Base-by-base conservation (phyloP, 2,113 vertebrate species). In the Caloenas nicobarica region DNA sequence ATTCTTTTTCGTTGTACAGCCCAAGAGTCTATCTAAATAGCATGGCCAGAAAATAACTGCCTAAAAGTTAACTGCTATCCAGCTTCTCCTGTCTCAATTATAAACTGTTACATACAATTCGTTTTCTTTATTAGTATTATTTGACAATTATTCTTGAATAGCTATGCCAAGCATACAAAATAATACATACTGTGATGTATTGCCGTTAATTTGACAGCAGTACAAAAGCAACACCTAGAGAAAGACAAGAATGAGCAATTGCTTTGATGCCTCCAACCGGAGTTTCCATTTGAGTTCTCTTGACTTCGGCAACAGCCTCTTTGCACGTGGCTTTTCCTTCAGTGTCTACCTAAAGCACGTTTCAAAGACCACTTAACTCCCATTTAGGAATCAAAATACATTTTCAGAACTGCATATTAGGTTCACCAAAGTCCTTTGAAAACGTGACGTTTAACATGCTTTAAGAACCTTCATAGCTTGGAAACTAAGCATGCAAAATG, bases 1-100 rank as follows among this genome's bases (percentile, higher is more conserved):
- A 38, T 34, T 40, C 18, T 56, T 58, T 56, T 42, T 28, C 69
- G 36, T 0, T 7, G 5, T 42, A 54, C 0, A 1, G 15, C 14
- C 9, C 44, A 44, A 82, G 16, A 86, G 8, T 42, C 25, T 38
- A 31, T 62, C 26, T 29, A 50, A 91, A 56, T 3, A 70, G 24
- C n/a, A 28, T 1, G 8, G 42, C 26, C 56, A 78, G 81, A 69
- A 82, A 62, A 54, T 4, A 65, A n/a, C 61, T 29, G 46, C 48
- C 28, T 24, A 42, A 36, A 74, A 74, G 16, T 19, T 9, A 70
- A 64, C 50, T 54, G n/a, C 26, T 79, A 24, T 54, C 26, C 36
- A 73, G 46, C 62, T 78, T 42, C 68, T 77, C 44, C 23, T 44
- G 28, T 21, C 54, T 89, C 84, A 58, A 0, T 36, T 83, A 51